A percentile compares a stretch with the other conserved stretches of the same genome.
phyloP scores from a whole-genome alignment of 2,888 invertebrate species.

The Scaptodrosophila latifasciaeformis region DNA sequence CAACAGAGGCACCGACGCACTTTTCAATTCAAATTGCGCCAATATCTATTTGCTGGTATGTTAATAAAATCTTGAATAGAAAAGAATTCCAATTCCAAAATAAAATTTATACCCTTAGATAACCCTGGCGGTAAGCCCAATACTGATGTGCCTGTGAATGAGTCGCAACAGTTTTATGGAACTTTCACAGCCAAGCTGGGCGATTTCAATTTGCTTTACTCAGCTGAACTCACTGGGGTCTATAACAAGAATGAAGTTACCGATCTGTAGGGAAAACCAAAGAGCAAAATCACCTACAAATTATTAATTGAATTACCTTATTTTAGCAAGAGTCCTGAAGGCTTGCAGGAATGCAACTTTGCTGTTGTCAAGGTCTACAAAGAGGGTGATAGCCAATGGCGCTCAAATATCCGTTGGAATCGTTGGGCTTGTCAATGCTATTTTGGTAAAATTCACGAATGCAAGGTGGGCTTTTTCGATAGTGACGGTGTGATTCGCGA shows the following conservation, averaged over 20 bases:
- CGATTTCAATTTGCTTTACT: conserved; percentile 20
- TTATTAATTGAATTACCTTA: background rate
- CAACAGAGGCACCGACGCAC: fast-evolving
- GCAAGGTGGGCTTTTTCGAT: no score
- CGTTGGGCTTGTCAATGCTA: no score
- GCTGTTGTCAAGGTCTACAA: background rate
- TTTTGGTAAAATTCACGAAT: no score
- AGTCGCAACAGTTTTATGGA: conserved; percentile 14
- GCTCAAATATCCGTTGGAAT: no score
- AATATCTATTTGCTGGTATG: conserved; percentile 20
- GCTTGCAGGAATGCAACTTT: conserved; percentile 10
- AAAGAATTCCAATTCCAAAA: background rate
- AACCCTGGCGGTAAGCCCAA: conserved; percentile 4
- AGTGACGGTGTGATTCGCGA: no score
- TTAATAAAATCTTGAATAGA: background rate
- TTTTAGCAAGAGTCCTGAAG: conserved; percentile 11
- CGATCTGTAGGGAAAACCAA: conserved; percentile 16
- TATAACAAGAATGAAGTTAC: conserved; percentile 9
- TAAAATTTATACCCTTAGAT: background rate
- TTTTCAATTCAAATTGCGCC: conserved; percentile 11
- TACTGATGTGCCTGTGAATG: background rate
- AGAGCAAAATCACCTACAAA: background rate
- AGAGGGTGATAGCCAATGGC: no score
- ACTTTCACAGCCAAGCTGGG: conserved; percentile 23
- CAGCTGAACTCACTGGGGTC: conserved; percentile 18